Percentiles rank a stretch among this genome's conserved stretches.
Evolutionary conservation across 2,888 invertebrate genomes (phyloP).

Genomic region (Rhingia campestris): DNA sequence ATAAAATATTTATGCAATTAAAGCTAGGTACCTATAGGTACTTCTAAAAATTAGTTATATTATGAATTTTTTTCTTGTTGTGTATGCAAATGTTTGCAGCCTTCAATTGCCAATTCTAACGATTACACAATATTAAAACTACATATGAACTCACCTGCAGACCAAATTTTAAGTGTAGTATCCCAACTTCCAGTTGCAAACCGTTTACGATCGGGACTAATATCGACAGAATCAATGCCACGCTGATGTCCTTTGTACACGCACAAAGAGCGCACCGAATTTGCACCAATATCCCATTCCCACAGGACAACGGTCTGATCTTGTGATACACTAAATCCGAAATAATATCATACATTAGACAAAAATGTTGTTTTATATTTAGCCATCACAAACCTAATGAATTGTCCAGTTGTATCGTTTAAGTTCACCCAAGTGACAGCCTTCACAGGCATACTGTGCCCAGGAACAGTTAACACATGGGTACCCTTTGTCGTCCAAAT

Average conservation of each 20-base stretch:
- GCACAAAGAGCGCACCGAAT: constrained; percentile 90
- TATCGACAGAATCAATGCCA: constrained; percentile 93
- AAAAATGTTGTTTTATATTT: not conserved
- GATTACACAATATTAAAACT: not conserved
- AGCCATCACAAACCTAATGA: constrained; percentile 85
- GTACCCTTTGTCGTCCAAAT: constrained; percentile 94
- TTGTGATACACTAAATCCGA: constrained; percentile 88
- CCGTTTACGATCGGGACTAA: constrained; percentile 86
- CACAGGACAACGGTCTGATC: constrained; percentile 96
- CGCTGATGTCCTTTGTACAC: constrained; percentile 95
- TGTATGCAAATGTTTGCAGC: too few relatives aligned
- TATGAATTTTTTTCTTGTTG: too few relatives aligned
- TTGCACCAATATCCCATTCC: constrained; percentile 90
- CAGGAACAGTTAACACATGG: constrained; percentile 91
- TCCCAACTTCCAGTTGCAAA: constrained; percentile 97
- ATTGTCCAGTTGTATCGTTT: constrained; percentile 86
- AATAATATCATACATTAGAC: not conserved
- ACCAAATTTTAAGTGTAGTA: constrained; percentile 95
- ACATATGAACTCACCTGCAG: constrained; percentile 84
- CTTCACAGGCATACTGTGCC: constrained; percentile 94
- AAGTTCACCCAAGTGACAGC: constrained; percentile 93
- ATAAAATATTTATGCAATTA: too few relatives aligned
- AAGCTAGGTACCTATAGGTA: too few relatives aligned
- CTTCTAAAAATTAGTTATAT: too few relatives aligned
- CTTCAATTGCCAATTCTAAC: too few relatives aligned